Evolutionary conservation across 1,140 invertebrate species (phyloP).

Genomic region (Harlomillsia oculata): DNA sequence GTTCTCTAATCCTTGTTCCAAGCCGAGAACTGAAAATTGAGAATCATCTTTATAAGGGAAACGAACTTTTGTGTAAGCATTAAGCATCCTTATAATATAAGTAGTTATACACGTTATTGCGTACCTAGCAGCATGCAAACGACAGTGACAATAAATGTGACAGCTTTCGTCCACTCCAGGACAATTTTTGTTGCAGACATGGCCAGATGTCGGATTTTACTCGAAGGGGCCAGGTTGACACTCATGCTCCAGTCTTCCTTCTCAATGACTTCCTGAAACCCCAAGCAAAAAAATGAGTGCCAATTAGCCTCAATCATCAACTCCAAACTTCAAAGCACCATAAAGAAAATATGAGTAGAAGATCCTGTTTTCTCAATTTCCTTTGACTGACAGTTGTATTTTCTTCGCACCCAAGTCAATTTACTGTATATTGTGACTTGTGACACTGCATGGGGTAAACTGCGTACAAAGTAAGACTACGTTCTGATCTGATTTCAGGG

Average conservation of each 20-base stretch:
- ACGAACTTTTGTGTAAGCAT: not conserved
- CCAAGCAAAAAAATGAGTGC: constrained; percentile 5
- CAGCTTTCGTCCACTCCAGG: constrained; percentile 68
- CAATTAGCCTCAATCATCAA: constrained; percentile 1
- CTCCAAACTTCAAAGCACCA: too few species aligned
- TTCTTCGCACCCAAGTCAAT: too few species aligned
- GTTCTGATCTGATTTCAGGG: too few species aligned
- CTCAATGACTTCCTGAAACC: constrained; percentile 51
- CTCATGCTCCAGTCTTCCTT: constrained; percentile 67
- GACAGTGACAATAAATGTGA: constrained; percentile 68
- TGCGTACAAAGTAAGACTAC: too few species aligned
- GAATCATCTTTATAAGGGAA: not conserved
- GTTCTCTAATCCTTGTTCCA: constrained; percentile 63
- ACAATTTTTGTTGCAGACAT: constrained; percentile 71
- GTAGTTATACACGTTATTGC: too few species aligned
- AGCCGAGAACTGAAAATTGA: constrained; percentile 48
- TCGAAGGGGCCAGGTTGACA: constrained; percentile 59
- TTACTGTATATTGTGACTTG: too few species aligned
- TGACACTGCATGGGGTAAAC: too few species aligned
- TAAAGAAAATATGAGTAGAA: too few species aligned
- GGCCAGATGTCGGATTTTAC: constrained; percentile 63
- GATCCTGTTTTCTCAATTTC: too few species aligned
- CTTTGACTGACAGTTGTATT: too few species aligned
- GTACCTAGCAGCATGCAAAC: constrained; percentile 56
- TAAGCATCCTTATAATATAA: too few species aligned